Conservation (phyloP, 2,888 invertebrate genomes). For the Conus canariensis region DNA sequence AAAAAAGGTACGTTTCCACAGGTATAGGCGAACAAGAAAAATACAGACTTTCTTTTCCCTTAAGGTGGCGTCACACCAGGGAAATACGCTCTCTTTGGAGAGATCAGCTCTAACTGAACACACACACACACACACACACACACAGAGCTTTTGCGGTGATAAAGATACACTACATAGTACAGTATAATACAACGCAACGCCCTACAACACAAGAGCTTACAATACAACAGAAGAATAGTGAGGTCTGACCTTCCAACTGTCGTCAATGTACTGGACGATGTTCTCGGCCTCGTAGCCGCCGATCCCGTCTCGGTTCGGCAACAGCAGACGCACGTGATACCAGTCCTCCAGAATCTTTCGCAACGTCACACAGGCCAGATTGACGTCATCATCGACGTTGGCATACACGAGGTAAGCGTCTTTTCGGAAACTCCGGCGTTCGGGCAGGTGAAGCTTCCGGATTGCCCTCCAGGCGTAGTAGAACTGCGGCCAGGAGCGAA, state of each 20-base stretch:
- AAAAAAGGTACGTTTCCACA: no score
- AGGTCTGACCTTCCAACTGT: not conserved
- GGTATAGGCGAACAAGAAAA: no score
- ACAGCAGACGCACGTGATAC: not conserved
- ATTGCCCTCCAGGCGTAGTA: not conserved
- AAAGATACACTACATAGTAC: no score
- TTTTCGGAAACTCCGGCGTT: not conserved
- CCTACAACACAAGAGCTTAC: no score
- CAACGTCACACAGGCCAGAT: conserved; percentile 2
- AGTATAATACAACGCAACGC: no score
- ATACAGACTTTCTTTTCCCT: no score
- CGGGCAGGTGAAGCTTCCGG: not conserved
- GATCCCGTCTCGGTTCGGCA: not conserved
- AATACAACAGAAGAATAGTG: no score
- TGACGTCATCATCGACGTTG: conserved; percentile 9
- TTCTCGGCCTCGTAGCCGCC: not conserved
- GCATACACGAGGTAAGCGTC: conserved; percentile 2
- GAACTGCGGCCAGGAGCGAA: not conserved
- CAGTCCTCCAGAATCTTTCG: not conserved
- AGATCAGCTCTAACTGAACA: no score
- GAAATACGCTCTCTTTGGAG: no score
- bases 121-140: no score
- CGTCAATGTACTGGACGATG: not conserved
- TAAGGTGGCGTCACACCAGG: no score
- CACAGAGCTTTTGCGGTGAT: no score